Base-by-base conservation (phyloP, 2,888 invertebrate species). In the Lasioglossum pauxillum region DNA sequence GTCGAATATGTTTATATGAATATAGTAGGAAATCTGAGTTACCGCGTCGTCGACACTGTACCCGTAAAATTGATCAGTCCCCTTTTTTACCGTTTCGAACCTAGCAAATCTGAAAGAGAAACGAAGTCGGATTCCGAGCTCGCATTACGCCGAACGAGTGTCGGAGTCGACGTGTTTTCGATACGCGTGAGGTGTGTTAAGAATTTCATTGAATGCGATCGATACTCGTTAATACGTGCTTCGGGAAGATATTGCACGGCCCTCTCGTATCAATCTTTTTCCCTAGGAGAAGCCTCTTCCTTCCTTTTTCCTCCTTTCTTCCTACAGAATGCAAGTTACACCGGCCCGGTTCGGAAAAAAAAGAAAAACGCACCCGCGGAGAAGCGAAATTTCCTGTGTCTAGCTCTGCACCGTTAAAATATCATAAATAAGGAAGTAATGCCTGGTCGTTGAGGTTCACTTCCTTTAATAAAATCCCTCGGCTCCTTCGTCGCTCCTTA, bases 371-470 rank as follows among this genome's bases (percentile, higher is more conserved):
- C 38, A 77, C 53, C 31, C 46, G 31, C 8, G n/a, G 38, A 53
- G 67, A 44, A 44, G 46, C 64, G 31, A 64, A 78, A 69, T 78
- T 78, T 69, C 38, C 77, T 19, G 49, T 69, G 69, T 78, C n/a
- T 38, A 69, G 53, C 57, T 0, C n/a, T 27, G 49, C 44, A 19
- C 69, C 71, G 53, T 72, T 78, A 72, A 72, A 78, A 78, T 72
- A 57, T 78, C 71, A 57, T 72, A 78, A 78, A 78, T 71, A 78
- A 78, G n/a, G 19, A 38, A 53, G 53, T 78, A 78, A 78, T 53
- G 78, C 38, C 49, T 10, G 77, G 69, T 69, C 78, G 69, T 60
- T 74, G 60, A 41, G 79, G 69, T 73, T 71, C 71, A 12, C 49
- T 53, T 71, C 49, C 78, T 78, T 71, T 53, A 71, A 78, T 49